A percentile compares a stretch with the other conserved stretches of the same genome.
phyloP scores from a whole-genome alignment of 2,113 vertebrate genomes.

The Corynorhinus townsendii region DNA sequence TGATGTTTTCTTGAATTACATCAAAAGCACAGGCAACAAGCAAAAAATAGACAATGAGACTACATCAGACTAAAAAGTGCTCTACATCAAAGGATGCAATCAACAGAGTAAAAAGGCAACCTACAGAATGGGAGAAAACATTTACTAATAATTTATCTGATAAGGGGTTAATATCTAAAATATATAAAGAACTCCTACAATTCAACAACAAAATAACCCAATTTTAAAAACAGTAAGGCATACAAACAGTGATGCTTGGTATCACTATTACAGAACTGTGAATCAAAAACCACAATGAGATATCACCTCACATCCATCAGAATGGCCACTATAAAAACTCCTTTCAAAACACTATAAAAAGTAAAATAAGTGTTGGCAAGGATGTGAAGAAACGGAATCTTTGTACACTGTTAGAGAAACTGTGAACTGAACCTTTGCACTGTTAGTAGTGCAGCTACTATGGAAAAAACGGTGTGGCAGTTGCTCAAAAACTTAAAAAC shows the following conservation, averaged over 20 bases:
- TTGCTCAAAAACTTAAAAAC: background rate
- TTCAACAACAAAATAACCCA: background rate
- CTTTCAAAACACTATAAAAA: background rate
- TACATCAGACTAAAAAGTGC: background rate
- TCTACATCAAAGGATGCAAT: background rate
- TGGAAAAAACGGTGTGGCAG: background rate
- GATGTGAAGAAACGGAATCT: background rate
- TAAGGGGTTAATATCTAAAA: background rate
- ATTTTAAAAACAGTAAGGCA: background rate
- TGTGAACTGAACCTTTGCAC: background rate
- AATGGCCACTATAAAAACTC: background rate
- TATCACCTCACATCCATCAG: background rate
- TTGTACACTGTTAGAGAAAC: background rate
- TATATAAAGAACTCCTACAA: background rate
- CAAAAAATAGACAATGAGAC: background rate
- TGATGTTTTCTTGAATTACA: background rate
- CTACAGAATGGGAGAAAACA: background rate
- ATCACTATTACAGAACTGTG: background rate
- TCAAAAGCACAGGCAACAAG: background rate
- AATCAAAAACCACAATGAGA: background rate
- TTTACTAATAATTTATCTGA: background rate
- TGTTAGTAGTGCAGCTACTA: background rate
- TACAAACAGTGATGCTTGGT: background rate
- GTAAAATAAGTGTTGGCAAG: background rate
- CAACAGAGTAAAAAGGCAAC: background rate